These are phyloP conservation scores for Malacosoma neustria DNA, from an alignment of 2,888 invertebrate genomes.

Conservation along the genomic window DNA sequence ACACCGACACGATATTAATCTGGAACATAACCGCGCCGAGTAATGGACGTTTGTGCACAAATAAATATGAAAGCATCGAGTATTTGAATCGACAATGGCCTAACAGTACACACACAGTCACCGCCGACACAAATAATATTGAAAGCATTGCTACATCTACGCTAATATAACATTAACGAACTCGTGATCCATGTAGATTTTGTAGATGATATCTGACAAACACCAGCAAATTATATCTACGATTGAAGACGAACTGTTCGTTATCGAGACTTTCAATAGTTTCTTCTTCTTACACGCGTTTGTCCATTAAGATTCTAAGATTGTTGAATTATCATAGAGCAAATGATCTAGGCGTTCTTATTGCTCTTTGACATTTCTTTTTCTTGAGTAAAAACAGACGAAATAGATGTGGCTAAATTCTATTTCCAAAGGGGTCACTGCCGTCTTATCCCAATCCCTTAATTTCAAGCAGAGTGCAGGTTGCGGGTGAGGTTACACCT, in stretches of 20 bases:
- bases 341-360: too few relatives aligned
- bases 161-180: slow-evolving; percentile 67
- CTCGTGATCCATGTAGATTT: slow-evolving; percentile 69
- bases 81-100: slow-evolving; percentile 65
- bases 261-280: background rate
- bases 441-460: too few relatives aligned
- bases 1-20: slow-evolving; percentile 25
- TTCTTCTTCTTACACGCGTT: too few relatives aligned
- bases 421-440: too few relatives aligned
- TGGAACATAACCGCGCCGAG: slow-evolving; percentile 39
- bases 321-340: too few relatives aligned
- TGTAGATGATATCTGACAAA: slow-evolving; percentile 63
- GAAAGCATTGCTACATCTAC: background rate
- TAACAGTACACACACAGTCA: slow-evolving; percentile 62
- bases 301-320: too few relatives aligned
- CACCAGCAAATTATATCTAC: slow-evolving; percentile 15
- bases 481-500: too few relatives aligned
- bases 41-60: slow-evolving; percentile 32
- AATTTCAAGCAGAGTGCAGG: too few relatives aligned
- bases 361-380: too few relatives aligned
- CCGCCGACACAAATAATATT: slow-evolving; percentile 43
- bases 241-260: too few relatives aligned
- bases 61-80: slow-evolving; percentile 62
- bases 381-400: too few relatives aligned
- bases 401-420: too few relatives aligned